Conservation (phyloP, 2,113 vertebrate genomes). For the Ellobius talpinus region DNA sequence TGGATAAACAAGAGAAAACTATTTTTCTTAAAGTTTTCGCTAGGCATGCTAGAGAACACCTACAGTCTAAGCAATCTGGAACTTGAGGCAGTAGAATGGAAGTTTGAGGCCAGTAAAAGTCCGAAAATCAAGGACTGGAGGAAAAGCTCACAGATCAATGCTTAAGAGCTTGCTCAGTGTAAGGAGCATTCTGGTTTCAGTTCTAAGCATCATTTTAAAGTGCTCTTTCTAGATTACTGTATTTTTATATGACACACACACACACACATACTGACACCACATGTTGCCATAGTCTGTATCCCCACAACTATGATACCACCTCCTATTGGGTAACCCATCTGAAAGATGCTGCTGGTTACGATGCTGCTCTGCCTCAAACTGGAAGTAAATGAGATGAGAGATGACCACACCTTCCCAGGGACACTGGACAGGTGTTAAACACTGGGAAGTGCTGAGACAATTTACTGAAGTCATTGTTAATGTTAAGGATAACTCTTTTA, state of each 20-base stretch:
- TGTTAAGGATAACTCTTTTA: background rate
- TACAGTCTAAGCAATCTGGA: background rate
- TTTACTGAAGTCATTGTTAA: background rate
- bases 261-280: too few relatives aligned
- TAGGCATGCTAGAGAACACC: background rate
- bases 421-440: background rate
- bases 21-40: background rate
- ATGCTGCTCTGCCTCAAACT: background rate
- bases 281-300: too few relatives aligned
- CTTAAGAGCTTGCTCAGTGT: background rate
- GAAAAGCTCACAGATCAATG: background rate
- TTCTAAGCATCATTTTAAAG: background rate
- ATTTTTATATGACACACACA: background rate
- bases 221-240: background rate
- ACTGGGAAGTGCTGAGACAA: background rate
- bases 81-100: background rate
- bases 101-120: background rate
- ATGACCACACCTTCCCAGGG: background rate
- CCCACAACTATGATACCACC: background rate
- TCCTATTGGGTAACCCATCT: fast-evolving
- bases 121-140: background rate
- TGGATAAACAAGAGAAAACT: background rate
- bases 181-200: background rate
- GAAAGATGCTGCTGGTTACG: background rate
- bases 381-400: background rate